Evolutionary conservation across 2,113 vertebrate species (phyloP), one percentile per base, ranked within the genome.

Genomic region (Odocoileus hemionus): DNA sequence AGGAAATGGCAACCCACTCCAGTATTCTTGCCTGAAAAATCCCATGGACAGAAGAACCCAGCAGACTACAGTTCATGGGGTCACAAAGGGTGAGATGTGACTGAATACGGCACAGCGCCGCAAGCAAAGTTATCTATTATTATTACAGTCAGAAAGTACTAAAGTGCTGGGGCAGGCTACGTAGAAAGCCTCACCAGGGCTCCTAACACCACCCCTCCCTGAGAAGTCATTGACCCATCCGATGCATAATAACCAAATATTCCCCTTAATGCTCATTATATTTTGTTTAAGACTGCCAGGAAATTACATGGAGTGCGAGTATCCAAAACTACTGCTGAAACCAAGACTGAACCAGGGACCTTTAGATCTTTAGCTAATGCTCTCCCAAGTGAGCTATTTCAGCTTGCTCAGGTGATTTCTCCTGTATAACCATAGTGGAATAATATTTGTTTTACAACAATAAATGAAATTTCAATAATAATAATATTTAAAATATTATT

Each of bases 331-430:
- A 50, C 74, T 57, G 26, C 87, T 94, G 47, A 95, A 89, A 57
- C 26, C 21, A 21, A 83, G 60, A 45, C 36, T 23, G 43, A 91
- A 88, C 57, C 55, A 47, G 64, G 33, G 16, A 76, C 97, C 98
- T 97, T 98, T 98, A 97, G 97, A 98, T 98, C 97, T 98, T 98
- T 89, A 87, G 92, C 86, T 97, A 95, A 97, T 55, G 61, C 94
- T 96, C 90, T 96, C 86, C 95, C 96, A 95, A 86, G 97, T 98
- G 98, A 99, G 92, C 97, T 96, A 94, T 61, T 88, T 88, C 92
- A 52, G 61, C 61, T 52, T n/a, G 0, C 14, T 57, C 10, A 14
- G 47, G 6, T 9, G 61, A n/a, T 87, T 89, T 78, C 64, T 60
- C 58, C 58, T 39, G 21, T 45, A 39, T 30, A 26, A 45, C 6